Evolutionary conservation across 2,797 vertebrate genomes (phyloP).

Genomic region (Gymnopithys bicolor): DNA sequence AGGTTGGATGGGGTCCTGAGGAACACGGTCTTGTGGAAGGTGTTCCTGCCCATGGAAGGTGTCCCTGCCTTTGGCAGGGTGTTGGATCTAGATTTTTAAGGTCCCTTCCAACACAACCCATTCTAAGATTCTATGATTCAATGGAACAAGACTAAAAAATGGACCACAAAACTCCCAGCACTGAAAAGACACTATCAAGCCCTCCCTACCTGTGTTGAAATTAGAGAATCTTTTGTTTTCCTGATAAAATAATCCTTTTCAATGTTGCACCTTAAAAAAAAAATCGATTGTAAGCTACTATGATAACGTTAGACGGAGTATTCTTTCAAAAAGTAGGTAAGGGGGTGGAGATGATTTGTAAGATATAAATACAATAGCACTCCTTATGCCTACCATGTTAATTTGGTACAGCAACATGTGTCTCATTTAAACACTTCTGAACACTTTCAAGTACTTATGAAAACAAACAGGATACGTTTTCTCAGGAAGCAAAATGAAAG

Average conservation of each 20-base stretch:
- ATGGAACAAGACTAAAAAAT: neutral
- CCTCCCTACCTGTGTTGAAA: neutral
- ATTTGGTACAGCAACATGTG: neutral
- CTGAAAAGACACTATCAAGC: neutral
- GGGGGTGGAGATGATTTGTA: neutral
- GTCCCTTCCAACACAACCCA: neutral
- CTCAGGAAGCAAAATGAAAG: neutral
- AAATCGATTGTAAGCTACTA: neutral
- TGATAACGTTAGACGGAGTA: neutral
- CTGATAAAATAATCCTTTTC: neutral
- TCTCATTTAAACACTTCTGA: neutral
- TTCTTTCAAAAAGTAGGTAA: neutral
- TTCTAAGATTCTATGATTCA: neutral
- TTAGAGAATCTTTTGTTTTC: neutral
- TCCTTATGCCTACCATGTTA: neutral
- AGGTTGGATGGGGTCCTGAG: neutral
- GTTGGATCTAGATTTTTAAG: neutral
- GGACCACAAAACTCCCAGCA: neutral
- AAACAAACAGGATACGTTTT: conserved; percentile 12
- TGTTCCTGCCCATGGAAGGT: neutral
- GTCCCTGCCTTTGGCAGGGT: neutral
- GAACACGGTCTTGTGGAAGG: neutral
- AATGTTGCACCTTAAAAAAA: neutral
- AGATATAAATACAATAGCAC: neutral
- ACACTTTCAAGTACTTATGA: neutral